Evolutionary conservation across 2,888 invertebrate species (phyloP).

Genomic region (Bellardia bayeri): DNA sequence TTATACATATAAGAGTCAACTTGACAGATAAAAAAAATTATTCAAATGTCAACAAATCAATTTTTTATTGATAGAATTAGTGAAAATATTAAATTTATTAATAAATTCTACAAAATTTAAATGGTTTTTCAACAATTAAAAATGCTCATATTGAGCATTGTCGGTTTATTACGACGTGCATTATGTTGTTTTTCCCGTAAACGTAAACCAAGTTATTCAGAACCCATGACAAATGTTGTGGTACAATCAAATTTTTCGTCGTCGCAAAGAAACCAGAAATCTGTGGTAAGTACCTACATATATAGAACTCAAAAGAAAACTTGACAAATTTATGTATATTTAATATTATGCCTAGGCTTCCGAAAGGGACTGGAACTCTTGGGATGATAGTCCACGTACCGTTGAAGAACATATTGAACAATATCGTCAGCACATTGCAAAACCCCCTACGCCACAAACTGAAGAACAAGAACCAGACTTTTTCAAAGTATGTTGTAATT

Average conservation of each 20-base stretch:
- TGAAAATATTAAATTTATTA: constrained; percentile 7
- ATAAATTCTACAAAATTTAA: constrained; percentile 4
- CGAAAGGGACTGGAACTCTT: constrained; percentile 86
- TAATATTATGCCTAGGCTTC: constrained; percentile 12
- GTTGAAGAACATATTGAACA: constrained; percentile 88
- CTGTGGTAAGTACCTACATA: constrained; percentile 62
- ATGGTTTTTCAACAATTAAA: constrained; percentile 85
- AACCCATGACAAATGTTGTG: constrained; percentile 86
- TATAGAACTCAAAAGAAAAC: neutral
- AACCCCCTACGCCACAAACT: constrained; percentile 83
- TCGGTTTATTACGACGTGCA: constrained; percentile 86
- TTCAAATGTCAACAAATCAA: constrained; percentile 68
- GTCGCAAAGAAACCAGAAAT: constrained; percentile 34
- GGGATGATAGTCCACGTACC: constrained; percentile 86
- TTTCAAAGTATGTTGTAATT: constrained; percentile 84
- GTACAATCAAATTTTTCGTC: constrained; percentile 80
- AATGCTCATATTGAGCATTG: constrained; percentile 85
- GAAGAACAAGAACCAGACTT: constrained; percentile 85
- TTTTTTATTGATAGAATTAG: constrained; percentile 24
- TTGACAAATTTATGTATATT: neutral
- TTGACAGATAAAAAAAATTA: constrained; percentile 26
- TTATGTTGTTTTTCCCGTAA: constrained; percentile 87
- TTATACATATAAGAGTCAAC: constrained; percentile 32
- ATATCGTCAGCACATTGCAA: constrained; percentile 86
- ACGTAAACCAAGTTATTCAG: constrained; percentile 85